Percentiles rank a stretch among this genome's conserved stretches.
Evolutionary conservation across 2,113 vertebrate genomes (phyloP).

Genomic region (Albula glossodonta): DNA sequence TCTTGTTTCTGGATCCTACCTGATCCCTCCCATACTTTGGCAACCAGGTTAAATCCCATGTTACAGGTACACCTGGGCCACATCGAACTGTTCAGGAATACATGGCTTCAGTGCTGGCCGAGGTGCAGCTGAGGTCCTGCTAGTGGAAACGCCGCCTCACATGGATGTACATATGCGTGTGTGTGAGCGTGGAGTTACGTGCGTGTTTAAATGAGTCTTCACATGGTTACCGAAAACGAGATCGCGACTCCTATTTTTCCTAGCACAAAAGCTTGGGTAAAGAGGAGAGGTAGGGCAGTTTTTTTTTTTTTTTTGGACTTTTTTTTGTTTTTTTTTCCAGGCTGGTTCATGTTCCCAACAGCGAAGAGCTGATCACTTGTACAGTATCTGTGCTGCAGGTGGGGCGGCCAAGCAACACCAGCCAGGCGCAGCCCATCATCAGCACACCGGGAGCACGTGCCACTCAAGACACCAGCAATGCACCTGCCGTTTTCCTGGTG

Average conservation of each 20-base stretch:
- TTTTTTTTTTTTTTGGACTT: background rate
- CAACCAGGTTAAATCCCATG: background rate
- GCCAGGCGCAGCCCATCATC: slow-evolving; percentile 94
- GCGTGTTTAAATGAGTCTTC: background rate
- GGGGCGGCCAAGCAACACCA: slow-evolving; percentile 92
- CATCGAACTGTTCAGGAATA: background rate
- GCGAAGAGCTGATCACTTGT: slow-evolving; percentile 40
- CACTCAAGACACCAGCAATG: slow-evolving; percentile 51
- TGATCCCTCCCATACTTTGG: background rate
- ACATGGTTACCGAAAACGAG: background rate
- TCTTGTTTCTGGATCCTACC: background rate
- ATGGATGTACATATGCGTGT: background rate
- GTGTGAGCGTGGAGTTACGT: background rate
- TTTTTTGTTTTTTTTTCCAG: slow-evolving; percentile 1
- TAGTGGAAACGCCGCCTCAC: slow-evolving; percentile 34
- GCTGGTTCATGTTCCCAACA: slow-evolving; percentile 17
- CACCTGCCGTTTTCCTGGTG: slow-evolving; percentile 41
- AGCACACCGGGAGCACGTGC: slow-evolving; percentile 60
- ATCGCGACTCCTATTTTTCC: background rate
- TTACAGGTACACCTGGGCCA: background rate
- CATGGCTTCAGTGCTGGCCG: background rate
- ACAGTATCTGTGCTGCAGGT: slow-evolving; percentile 80
- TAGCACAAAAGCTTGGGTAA: background rate
- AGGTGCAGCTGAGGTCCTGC: slow-evolving; percentile 30
- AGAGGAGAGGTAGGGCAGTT: background rate